Evolutionary conservation across 2,888 invertebrate species (phyloP).

Genomic region (Oasisia sp.): DNA sequence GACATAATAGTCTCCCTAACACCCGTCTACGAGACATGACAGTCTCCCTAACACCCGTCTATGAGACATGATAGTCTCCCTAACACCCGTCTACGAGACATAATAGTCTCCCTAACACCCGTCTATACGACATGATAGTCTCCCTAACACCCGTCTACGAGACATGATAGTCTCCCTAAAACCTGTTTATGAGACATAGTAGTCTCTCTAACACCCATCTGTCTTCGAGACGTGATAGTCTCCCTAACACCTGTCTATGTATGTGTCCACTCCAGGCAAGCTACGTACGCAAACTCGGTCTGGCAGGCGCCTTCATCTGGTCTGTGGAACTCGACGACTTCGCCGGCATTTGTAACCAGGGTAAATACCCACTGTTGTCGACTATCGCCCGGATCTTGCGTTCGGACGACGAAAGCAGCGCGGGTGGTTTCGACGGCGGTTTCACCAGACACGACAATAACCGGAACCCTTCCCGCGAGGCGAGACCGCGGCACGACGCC

Average conservation of each 20-base stretch:
- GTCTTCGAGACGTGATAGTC: background rate
- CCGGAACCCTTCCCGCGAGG: background rate
- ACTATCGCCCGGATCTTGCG: conserved; percentile 77
- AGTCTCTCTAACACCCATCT: too few relatives aligned
- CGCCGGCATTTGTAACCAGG: conserved; percentile 82
- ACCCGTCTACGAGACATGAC: too few relatives aligned
- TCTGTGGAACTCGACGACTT: conserved; percentile 97
- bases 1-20: too few relatives aligned
- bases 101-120: too few relatives aligned
- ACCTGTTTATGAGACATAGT: too few relatives aligned
- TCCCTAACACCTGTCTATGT: background rate
- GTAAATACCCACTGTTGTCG: conserved; percentile 88
- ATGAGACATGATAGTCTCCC: too few relatives aligned
- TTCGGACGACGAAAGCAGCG: background rate
- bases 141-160: too few relatives aligned
- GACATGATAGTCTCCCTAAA: too few relatives aligned
- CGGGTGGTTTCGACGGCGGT: background rate
- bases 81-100: too few relatives aligned
- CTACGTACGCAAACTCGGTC: conserved; percentile 43
- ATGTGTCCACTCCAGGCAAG: conserved; percentile 42
- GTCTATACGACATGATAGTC: too few relatives aligned
- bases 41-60: too few relatives aligned
- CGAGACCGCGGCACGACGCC: background rate
- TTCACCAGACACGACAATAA: background rate
- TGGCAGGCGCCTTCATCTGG: conserved; percentile 96